Evolutionary conservation across 1,140 invertebrate genomes (phyloP).

Genomic region (Streblospio benedicti): DNA sequence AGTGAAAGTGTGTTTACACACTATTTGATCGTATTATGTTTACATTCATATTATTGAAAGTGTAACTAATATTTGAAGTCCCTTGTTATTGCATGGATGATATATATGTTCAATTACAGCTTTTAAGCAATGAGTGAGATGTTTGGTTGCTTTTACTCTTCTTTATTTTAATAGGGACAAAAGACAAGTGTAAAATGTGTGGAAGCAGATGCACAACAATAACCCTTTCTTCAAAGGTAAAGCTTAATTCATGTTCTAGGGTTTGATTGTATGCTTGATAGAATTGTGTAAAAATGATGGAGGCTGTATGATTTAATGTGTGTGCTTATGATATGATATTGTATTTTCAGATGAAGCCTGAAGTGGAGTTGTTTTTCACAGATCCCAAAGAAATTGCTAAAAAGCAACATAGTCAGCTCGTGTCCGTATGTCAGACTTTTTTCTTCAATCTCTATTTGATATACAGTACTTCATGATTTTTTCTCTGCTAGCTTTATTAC

Average conservation of each 20-base stretch:
- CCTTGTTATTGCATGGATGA: neutral
- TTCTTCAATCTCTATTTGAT: neutral
- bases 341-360: constrained; percentile 30
- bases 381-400: constrained; percentile 32
- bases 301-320: neutral
- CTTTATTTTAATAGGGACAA: neutral
- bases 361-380: constrained; percentile 31
- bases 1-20: neutral
- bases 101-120: neutral
- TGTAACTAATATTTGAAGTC: neutral
- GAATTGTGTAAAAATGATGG: neutral
- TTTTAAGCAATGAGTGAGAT: neutral
- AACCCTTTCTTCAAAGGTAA: constrained; percentile 5
- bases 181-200: constrained; percentile 8
- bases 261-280: neutral
- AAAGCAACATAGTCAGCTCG: constrained; percentile 27
- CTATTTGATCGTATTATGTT: neutral
- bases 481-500: no score
- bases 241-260: neutral
- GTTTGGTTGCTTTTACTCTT: neutral
- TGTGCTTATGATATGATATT: neutral
- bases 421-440: constrained; percentile 18
- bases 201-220: constrained; percentile 5
- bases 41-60: neutral
- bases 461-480: neutral